phyloP scores from a whole-genome alignment of 2,888 invertebrate species.

The Himalopsyche japonica region DNA sequence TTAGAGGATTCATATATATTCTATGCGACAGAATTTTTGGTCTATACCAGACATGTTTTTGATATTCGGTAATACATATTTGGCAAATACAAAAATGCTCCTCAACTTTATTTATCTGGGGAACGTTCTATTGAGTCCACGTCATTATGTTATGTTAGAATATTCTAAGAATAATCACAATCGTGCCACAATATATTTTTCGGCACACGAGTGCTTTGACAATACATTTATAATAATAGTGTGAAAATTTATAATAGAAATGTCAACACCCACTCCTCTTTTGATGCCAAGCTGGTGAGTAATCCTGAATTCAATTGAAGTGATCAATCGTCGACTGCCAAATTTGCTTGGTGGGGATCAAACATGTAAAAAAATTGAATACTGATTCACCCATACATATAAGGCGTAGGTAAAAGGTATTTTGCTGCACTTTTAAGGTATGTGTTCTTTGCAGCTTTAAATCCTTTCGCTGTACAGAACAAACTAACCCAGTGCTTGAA shows the following conservation, averaged over 20 bases:
- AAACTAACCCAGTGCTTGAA: neutral
- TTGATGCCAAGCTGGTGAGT: neutral
- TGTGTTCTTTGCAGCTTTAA: neutral
- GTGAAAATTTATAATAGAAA: neutral
- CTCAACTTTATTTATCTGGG: too few species aligned
- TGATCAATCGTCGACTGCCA: constrained; percentile 21
- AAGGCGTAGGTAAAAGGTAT: neutral
- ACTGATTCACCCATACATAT: neutral
- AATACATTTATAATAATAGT: neutral
- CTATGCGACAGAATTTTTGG: too few species aligned
- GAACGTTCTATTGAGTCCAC: too few species aligned
- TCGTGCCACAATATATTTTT: neutral
- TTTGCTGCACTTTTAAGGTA: neutral
- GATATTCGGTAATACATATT: too few species aligned
- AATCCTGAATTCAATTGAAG: neutral
- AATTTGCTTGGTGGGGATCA: neutral
- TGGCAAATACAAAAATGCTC: too few species aligned
- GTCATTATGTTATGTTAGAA: neutral
- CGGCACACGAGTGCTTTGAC: neutral
- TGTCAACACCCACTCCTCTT: neutral
- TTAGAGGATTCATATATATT: too few species aligned
- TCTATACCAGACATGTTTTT: too few species aligned
- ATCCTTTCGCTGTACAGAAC: neutral
- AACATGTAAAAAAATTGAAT: neutral
- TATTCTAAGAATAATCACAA: neutral